Percentiles rank a stretch among this genome's conserved stretches.
These are phyloP conservation scores for Microcebus lehilahytsara DNA, from an alignment of 2,113 vertebrate species.

Conservation along the genomic window DNA sequence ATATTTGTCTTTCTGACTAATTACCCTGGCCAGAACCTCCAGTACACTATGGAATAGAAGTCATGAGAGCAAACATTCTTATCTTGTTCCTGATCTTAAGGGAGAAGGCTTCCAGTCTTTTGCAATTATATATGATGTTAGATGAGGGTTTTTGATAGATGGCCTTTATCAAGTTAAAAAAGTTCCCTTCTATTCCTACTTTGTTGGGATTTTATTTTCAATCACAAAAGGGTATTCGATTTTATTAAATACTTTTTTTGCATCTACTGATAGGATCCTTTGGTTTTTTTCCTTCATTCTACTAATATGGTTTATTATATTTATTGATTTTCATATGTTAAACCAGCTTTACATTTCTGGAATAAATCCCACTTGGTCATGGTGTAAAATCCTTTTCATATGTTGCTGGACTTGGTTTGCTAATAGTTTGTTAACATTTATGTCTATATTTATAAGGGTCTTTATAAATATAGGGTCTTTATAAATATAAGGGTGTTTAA, in stretches of 20 bases:
- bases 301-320: not conserved
- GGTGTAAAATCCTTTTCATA: not conserved
- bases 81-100: not conserved
- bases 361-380: not conserved
- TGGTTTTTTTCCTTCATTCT: not conserved
- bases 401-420: not conserved
- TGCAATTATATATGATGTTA: not conserved
- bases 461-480: too few species aligned
- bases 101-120: not conserved
- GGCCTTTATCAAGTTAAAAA: not conserved
- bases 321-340: not conserved
- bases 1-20: not conserved
- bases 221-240: not conserved
- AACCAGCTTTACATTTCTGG: not conserved
- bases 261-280: not conserved
- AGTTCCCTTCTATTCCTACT: not conserved
- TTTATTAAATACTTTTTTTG: not conserved
- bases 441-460: not conserved
- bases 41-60: not conserved
- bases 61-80: not conserved
- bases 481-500: too few species aligned
- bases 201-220: not conserved
- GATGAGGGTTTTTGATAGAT: not conserved
- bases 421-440: not conserved
- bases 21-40: not conserved